Evolutionary conservation across 2,797 vertebrate genomes (phyloP).

Genomic region (Oreochromis mossambicus): DNA sequence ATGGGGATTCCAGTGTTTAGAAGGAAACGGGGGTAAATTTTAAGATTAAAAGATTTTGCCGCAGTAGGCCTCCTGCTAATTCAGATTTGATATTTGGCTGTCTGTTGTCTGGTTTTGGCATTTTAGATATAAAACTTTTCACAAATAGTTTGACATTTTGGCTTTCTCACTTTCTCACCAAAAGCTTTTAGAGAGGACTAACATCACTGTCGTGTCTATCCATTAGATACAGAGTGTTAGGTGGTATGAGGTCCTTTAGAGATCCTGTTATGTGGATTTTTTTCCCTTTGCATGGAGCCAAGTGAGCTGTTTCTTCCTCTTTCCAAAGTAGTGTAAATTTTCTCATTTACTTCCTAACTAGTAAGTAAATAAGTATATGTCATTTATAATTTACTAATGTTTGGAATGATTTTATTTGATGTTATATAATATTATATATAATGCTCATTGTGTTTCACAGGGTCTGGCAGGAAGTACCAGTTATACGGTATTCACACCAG

Average conservation of each 20-base stretch:
- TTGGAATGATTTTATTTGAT: not conserved
- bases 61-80: not conserved
- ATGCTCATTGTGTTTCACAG: constrained; percentile 59
- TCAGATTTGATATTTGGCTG: not conserved
- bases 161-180: not conserved
- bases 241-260: not conserved
- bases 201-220: not conserved
- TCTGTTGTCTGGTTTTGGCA: not conserved
- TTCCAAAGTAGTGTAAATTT: not conserved
- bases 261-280: not conserved
- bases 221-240: not conserved
- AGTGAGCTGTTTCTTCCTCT: not conserved
- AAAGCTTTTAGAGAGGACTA: not conserved
- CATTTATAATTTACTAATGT: not conserved
- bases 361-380: not conserved
- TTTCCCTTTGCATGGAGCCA: not conserved
- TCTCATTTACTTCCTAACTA: not conserved
- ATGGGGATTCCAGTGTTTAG: not conserved
- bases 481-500: constrained; percentile 88
- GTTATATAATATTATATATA: not conserved
- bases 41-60: not conserved
- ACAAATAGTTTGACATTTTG: not conserved
- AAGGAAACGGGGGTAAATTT: not conserved
- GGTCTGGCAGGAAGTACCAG: constrained; percentile 85
- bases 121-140: not conserved